Base-by-base conservation (phyloP, 1,140 invertebrate genomes). In the Drosophila mojavensis region DNA sequence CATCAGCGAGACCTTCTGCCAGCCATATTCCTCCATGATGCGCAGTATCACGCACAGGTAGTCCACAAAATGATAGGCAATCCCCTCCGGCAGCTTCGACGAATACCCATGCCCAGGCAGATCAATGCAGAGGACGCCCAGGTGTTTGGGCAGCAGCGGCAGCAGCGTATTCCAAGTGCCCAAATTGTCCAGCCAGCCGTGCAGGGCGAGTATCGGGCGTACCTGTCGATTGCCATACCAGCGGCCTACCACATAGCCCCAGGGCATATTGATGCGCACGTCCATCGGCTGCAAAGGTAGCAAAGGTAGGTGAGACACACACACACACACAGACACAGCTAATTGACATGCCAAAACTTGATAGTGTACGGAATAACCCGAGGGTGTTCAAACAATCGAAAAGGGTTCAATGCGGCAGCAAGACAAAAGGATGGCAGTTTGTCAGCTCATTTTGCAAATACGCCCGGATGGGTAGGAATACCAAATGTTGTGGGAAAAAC, bases 131-230 rank as follows among this genome's bases (percentile, higher is more conserved):
- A 97, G 86, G 62, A 96, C 93, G 26, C 94, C 93, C 28, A 94
- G 80, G 75, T 95, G 92, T 39, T 93, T 85, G 13, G 93, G 93
- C 50, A 97, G 78, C 45, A 95, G 82, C 15, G 95, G 95, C 45
- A 94, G 93, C 33, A 97, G 81, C 7, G 93, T 92, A 91, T 97
- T 95, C 94, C 96, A 97, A 0, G 95, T 95, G 11, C 94, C 95
- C 53, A 95, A 94, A 91, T 96, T 97, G 83, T 96, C 95, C 91
- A 95, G 94, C 95, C 96, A 96, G 9, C 96, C 96, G 91, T 97
- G 96, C 10, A 97, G 71, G 0, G 94, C 94, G 20, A 97, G 81
- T 54, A 97, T 94, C 5, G 96, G 96, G 64, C 94, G 92, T 15
- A 93, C 92, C 71, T 94, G 92, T 6, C 93, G 93, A 54, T 93